Base-by-base conservation (phyloP, 2,797 vertebrate species). In the Bradypus variegatus region DNA sequence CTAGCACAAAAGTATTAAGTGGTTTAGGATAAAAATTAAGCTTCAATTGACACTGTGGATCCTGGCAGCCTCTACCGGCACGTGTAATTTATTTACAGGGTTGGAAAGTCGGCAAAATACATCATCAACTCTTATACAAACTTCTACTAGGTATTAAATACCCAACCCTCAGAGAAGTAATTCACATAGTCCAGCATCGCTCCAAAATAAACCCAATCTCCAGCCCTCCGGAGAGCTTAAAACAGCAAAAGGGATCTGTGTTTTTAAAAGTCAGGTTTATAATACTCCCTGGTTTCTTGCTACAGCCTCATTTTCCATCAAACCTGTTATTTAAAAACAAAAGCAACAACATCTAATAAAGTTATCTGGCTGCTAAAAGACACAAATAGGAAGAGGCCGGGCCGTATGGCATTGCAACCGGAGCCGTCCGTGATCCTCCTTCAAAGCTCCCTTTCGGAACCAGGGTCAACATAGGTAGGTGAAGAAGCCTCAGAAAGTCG, bases 61-160 rank as follows among this genome's bases (percentile, higher is more conserved):
- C 95, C 11, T 0, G 83, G 96, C 91, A 95, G 93, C 94, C 95
- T 96, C 96, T 93, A 88, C 94, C 93, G 92, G 93, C 96, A 97
- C 38, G n/a, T 96, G 96, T 97, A 96, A 97, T 97, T 97, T 97
- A 97, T 97, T 97, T 97, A 97, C 96, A 96, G 93, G 95, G 94
- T 90, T 97, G 95, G 90, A 97, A 97, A 95, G 98, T 97, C 96
- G 95, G 97, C 97, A 96, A 97, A 97, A 97, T 97, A 97, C 96
- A 98, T 98, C 97, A 97, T 97, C 97, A 97, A 96, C 97, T 96
- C 97, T 97, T 97, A 97, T 91, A 97, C 96, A 97, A 96, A 97
- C 95, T 97, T 97, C 97, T 96, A 97, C 95, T 96, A 97, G 96
- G 97, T 97, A 97, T 97, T 98, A 98, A 98, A 97, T 97, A 97